Evolutionary conservation across 2,888 invertebrate genomes (phyloP).

Genomic region (Willowsia nigromaculata): DNA sequence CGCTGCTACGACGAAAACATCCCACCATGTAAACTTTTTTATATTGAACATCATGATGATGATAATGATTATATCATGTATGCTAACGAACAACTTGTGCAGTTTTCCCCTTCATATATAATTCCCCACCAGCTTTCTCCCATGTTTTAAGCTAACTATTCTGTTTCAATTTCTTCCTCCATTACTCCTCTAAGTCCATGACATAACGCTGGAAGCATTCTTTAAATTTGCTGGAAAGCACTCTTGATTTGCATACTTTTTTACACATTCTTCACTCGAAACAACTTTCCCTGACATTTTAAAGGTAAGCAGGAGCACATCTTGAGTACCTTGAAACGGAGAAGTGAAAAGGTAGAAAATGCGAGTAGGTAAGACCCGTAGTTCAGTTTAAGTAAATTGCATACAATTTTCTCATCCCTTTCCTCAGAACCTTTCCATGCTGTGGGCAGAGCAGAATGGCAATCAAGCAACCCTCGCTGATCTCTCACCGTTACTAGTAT

Average conservation of each 20-base stretch:
- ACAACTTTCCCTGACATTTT: conserved; percentile 24
- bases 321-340: not conserved
- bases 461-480: not conserved
- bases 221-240: not conserved
- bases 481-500: conserved; percentile 20
- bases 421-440: not conserved
- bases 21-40: not conserved
- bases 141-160: not conserved
- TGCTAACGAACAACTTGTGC: conserved; percentile 7
- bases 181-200: conserved; percentile 2
- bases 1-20: not conserved
- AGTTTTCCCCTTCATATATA: not conserved
- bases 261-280: conserved; percentile 34
- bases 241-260: conserved; percentile 38
- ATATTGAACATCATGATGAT: not conserved
- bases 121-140: not conserved
- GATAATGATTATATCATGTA: not conserved
- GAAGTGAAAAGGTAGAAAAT: not conserved
- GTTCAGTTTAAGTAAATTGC: not conserved
- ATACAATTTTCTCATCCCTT: not conserved
- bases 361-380: not conserved
- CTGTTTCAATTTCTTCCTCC: not conserved
- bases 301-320: not conserved
- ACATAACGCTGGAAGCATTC: not conserved
- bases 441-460: not conserved